Conservation (phyloP, 2,113 vertebrate species). For the Gallinago media region DNA sequence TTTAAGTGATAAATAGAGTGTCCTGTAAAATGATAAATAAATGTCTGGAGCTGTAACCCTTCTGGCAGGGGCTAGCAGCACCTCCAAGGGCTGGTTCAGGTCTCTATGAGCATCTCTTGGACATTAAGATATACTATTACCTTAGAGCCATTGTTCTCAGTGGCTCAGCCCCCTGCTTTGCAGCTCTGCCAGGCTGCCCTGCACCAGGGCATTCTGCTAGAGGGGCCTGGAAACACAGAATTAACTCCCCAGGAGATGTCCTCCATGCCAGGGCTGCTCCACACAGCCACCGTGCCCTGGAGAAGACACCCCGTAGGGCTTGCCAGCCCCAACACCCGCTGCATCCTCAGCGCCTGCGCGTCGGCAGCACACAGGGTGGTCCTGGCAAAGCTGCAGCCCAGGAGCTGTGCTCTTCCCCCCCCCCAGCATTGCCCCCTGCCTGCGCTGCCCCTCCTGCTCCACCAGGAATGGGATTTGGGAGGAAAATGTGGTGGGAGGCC, state of each 20-base stretch:
- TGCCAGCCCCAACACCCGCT: neutral
- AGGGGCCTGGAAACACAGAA: neutral
- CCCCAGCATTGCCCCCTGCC: neutral
- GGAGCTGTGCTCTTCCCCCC: neutral
- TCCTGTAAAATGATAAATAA: neutral
- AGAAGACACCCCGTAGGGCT: neutral
- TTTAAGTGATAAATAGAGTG: conserved; percentile 19
- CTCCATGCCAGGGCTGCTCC: neutral
- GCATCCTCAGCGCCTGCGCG: neutral
- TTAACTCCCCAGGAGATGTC: neutral
- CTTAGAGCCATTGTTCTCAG: neutral
- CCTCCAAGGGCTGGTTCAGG: neutral
- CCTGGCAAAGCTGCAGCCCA: neutral
- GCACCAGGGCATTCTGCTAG: neutral
- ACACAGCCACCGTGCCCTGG: neutral
- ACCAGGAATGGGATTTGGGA: neutral
- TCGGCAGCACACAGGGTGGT: accelerated
- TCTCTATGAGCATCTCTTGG: neutral
- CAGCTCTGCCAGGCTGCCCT: neutral
- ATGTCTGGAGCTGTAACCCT: neutral
- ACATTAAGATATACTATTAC: neutral
- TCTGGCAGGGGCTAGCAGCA: neutral
- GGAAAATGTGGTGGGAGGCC: neutral
- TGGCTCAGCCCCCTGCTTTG: neutral
- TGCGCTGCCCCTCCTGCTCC: neutral